Evolutionary conservation across 2,113 vertebrate species (phyloP).

Genomic region (Ursus arctos): DNA sequence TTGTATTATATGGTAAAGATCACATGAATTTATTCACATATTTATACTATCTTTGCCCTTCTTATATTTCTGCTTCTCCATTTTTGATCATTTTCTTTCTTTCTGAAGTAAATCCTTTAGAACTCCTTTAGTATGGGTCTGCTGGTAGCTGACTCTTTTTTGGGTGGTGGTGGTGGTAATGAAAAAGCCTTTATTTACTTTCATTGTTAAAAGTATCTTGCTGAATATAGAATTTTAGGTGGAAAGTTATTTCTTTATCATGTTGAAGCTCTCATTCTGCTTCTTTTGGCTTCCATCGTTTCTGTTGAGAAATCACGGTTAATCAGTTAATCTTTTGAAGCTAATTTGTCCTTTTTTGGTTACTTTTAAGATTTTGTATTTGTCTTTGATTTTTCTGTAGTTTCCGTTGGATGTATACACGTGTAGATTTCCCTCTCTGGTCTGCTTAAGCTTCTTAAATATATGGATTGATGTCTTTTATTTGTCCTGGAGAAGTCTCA

Average conservation of each 20-base stretch:
- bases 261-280: neutral
- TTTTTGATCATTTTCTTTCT: no score
- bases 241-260: neutral
- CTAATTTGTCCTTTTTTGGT: neutral
- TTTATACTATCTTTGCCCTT: no score
- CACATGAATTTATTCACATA: no score
- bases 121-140: no score
- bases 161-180: no score
- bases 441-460: slow-evolving; percentile 12
- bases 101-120: no score
- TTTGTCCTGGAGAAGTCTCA: neutral
- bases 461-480: neutral
- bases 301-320: neutral
- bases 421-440: neutral
- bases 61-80: no score
- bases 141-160: no score
- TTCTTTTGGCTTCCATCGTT: neutral
- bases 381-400: neutral
- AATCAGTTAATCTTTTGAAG: neutral
- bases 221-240: neutral
- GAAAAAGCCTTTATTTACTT: no score
- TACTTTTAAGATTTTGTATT: slow-evolving; percentile 41
- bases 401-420: neutral
- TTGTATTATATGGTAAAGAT: no score
- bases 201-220: neutral